These are phyloP conservation scores for Rhyacichthys aspro DNA, from an alignment of 2,797 vertebrate species.

Conservation along the genomic window DNA sequence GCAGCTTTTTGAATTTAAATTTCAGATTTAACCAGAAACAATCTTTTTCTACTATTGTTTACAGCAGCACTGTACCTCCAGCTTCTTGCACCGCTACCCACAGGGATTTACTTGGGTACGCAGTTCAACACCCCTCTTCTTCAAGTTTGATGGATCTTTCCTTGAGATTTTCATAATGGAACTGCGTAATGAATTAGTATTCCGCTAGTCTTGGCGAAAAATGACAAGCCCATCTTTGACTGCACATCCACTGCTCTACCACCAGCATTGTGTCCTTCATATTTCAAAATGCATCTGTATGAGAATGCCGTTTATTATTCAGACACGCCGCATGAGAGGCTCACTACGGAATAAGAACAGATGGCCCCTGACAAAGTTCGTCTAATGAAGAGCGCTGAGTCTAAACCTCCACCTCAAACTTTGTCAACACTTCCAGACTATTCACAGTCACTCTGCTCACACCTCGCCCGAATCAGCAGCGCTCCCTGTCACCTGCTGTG, in stretches of 20 bases:
- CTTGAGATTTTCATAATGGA: no score
- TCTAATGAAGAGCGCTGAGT: conserved; percentile 36
- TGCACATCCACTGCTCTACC: no score
- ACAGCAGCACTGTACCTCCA: no score
- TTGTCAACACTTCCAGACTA: conserved; percentile 15
- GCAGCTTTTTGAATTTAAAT: no score
- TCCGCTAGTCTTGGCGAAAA: no score
- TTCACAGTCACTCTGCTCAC: conserved; percentile 12
- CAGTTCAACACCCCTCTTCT: no score
- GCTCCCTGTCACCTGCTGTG: conserved; percentile 21
- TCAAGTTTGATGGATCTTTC: no score
- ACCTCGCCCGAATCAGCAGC: not conserved
- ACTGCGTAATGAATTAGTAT: no score
- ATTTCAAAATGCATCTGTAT: conserved; percentile 1
- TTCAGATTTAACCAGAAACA: no score
- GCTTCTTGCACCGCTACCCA: no score
- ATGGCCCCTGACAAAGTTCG: conserved; percentile 19
- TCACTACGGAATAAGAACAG: conserved; percentile 21
- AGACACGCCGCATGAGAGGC: conserved; percentile 16
- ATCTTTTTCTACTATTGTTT: no score
- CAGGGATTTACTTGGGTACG: no score
- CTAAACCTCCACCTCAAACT: not conserved
- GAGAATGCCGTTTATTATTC: conserved; percentile 6
- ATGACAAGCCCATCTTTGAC: not conserved
- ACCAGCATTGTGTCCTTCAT: conserved; percentile 16